phyloP scores from a whole-genome alignment of 2,888 invertebrate genomes.

The Dolichomitus sp. region DNA sequence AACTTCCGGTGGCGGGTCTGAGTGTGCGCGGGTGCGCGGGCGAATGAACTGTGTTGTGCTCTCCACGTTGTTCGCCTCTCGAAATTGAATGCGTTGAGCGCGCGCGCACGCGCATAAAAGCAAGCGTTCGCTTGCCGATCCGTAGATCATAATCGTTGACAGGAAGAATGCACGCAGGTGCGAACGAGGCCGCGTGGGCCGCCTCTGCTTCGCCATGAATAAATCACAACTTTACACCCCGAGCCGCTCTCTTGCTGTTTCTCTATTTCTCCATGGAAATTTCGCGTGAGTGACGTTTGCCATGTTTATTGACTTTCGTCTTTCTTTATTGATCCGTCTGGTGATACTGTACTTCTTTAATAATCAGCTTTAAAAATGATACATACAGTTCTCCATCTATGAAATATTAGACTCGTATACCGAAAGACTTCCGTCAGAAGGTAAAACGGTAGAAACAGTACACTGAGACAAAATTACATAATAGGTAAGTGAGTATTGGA shows the following conservation, averaged over 20 bases:
- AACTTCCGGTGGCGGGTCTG: slow-evolving; percentile 62
- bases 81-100: slow-evolving; percentile 72
- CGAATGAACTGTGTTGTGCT: slow-evolving; percentile 48
- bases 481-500: too few species aligned
- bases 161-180: slow-evolving; percentile 78
- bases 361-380: too few species aligned
- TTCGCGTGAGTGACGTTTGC: background rate
- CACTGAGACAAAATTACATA: too few species aligned
- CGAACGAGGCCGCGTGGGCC: slow-evolving; percentile 76
- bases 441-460: too few species aligned
- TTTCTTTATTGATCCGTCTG: background rate
- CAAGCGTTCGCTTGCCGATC: slow-evolving; percentile 48
- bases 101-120: slow-evolving; percentile 10
- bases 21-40: slow-evolving; percentile 29
- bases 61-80: slow-evolving; percentile 51
- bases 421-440: too few species aligned
- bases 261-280: slow-evolving; percentile 10
- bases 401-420: too few species aligned
- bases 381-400: too few species aligned
- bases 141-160: slow-evolving; percentile 76
- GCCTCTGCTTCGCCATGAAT: slow-evolving; percentile 65
- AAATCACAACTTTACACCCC: slow-evolving; percentile 65
- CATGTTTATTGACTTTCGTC: background rate
- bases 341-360: background rate
- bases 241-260: background rate